phyloP scores from a whole-genome alignment of 1,140 invertebrate species.

The Mactra quadrangularis region DNA sequence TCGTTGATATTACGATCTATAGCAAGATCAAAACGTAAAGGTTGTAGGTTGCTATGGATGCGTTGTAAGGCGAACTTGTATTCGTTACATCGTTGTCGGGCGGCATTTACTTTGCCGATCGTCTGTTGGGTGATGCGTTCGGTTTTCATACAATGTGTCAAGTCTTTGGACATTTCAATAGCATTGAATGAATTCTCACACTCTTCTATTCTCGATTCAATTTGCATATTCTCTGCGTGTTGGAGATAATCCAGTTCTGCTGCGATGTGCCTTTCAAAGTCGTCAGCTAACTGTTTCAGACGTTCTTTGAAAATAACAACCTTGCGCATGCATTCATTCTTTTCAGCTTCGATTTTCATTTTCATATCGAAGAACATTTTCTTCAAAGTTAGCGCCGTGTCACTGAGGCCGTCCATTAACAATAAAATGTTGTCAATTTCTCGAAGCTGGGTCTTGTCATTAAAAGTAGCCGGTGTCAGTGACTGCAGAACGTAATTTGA shows the following conservation, averaged over 20 bases:
- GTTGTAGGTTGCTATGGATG: constrained; percentile 52
- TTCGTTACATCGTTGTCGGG: constrained; percentile 49
- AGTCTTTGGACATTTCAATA: constrained; percentile 59
- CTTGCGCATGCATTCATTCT: constrained; percentile 50
- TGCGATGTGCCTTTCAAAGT: constrained; percentile 52
- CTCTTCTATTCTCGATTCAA: constrained; percentile 55
- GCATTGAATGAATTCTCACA: constrained; percentile 50
- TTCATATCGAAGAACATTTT: constrained; percentile 59
- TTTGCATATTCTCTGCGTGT: constrained; percentile 44
- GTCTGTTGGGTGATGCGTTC: constrained; percentile 55
- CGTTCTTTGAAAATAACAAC: constrained; percentile 41
- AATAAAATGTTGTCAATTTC: constrained; percentile 58
- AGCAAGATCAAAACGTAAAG: constrained; percentile 41
- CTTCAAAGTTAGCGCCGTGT: constrained; percentile 48
- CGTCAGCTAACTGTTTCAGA: constrained; percentile 55
- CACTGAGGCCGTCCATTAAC: constrained; percentile 45
- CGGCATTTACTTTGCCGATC: constrained; percentile 49
- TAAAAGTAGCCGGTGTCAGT: constrained; percentile 11
- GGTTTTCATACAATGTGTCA: constrained; percentile 40
- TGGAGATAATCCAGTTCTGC: constrained; percentile 45
- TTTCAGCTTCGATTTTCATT: constrained; percentile 49
- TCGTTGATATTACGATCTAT: constrained; percentile 52
- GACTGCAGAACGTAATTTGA: constrained; percentile 1
- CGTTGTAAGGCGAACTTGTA: constrained; percentile 52
- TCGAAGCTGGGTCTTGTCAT: constrained; percentile 49